Evolutionary conservation across 2,888 invertebrate genomes (phyloP).

Genomic region (Dromius quadrimaculatus): DNA sequence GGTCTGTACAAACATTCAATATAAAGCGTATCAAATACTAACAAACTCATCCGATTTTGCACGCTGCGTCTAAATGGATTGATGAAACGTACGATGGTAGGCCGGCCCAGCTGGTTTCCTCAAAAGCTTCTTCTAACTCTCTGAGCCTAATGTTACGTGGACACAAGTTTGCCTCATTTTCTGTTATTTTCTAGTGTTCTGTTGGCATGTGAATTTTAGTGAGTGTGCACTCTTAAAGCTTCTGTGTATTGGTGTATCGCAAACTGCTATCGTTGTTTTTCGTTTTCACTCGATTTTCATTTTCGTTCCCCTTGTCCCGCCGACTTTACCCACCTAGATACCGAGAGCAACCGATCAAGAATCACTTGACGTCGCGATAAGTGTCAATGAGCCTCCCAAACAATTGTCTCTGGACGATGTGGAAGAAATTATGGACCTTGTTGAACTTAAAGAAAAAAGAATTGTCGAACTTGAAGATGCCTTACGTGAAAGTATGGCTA

Average conservation of each 20-base stretch:
- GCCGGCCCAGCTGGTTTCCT: slow-evolving; percentile 94
- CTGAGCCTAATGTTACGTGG: slow-evolving; percentile 56
- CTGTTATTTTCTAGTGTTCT: slow-evolving; percentile 56
- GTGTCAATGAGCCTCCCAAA: background rate
- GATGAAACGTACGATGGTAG: slow-evolving; percentile 65
- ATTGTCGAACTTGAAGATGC: slow-evolving; percentile 88
- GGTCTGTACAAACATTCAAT: slow-evolving; percentile 66
- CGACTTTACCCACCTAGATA: slow-evolving; percentile 50
- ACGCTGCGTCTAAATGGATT: slow-evolving; percentile 56
- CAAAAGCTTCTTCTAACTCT: slow-evolving; percentile 91
- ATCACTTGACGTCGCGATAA: slow-evolving; percentile 16
- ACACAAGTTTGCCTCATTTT: slow-evolving; percentile 64
- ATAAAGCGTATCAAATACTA: slow-evolving; percentile 53
- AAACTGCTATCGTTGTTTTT: slow-evolving; percentile 52
- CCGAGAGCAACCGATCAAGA: slow-evolving; percentile 50
- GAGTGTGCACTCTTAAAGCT: slow-evolving; percentile 51
- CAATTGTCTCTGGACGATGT: slow-evolving; percentile 41
- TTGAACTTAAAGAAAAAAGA: slow-evolving; percentile 62
- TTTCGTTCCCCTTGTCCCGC: slow-evolving; percentile 48
- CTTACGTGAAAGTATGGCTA: slow-evolving; percentile 81
- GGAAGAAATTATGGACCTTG: slow-evolving; percentile 43
- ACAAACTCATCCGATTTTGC: slow-evolving; percentile 55
- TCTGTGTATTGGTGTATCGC: slow-evolving; percentile 52
- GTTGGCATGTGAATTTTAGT: slow-evolving; percentile 52
- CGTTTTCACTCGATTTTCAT: slow-evolving; percentile 51